A percentile compares a stretch with the other conserved stretches of the same genome.
Conservation (phyloP, 2,888 invertebrate genomes). For the Cheilosia grossa region DNA sequence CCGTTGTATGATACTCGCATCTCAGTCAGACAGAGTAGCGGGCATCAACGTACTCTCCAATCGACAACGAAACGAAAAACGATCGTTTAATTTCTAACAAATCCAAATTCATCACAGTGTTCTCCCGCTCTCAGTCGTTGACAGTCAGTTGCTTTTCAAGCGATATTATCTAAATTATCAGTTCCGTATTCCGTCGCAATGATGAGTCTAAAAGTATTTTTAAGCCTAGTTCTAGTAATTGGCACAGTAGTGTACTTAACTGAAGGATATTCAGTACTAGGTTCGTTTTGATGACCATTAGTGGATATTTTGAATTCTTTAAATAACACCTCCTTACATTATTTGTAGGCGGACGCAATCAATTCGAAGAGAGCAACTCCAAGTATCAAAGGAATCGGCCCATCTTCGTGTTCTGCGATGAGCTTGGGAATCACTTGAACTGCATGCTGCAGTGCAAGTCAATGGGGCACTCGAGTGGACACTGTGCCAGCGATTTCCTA, state of each 20-base stretch:
- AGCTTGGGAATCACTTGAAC: constrained; percentile 77
- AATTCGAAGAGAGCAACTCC: constrained; percentile 75
- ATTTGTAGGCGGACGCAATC: constrained; percentile 75
- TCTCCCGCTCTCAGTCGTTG: constrained; percentile 58
- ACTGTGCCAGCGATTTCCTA: constrained; percentile 77
- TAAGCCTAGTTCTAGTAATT: constrained; percentile 38
- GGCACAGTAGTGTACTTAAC: constrained; percentile 11
- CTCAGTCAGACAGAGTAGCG: constrained; percentile 16
- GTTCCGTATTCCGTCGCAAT: constrained; percentile 50
- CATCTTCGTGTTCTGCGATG: constrained; percentile 77
- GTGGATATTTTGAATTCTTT: not conserved
- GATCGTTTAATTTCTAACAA: constrained; percentile 62
- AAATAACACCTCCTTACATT: not conserved
- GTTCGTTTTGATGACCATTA: constrained; percentile 9
- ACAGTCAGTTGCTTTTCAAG: constrained; percentile 33
- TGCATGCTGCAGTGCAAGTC: constrained; percentile 77
- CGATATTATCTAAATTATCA: constrained; percentile 29
- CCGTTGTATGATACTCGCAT: constrained; percentile 23
- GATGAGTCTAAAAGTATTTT: constrained; percentile 34
- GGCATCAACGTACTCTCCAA: constrained; percentile 6
- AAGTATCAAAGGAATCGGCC: constrained; percentile 75
- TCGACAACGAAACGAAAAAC: constrained; percentile 37
- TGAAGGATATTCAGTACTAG: constrained; percentile 60
- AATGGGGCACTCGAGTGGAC: constrained; percentile 76
- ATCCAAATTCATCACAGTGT: constrained; percentile 46